A percentile compares a stretch with the other conserved stretches of the same genome.
phyloP scores from a whole-genome alignment of 1,140 invertebrate genomes.

The Archivesica marissinica region DNA sequence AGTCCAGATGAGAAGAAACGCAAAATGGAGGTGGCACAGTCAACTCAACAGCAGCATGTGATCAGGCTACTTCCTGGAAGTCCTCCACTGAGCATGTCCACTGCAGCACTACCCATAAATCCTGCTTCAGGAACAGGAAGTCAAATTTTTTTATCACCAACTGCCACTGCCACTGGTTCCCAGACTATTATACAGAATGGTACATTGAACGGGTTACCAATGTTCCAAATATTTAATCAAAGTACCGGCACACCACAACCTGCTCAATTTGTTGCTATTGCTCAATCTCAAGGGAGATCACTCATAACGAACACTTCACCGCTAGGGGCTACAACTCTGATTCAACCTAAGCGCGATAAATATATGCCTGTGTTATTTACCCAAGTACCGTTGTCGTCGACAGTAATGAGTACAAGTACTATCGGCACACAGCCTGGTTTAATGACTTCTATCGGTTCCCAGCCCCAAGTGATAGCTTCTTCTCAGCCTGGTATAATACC shows the following conservation, averaged over 20 bases:
- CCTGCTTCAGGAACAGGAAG: constrained; percentile 16
- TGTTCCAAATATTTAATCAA: constrained; percentile 52
- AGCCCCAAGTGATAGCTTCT: neutral
- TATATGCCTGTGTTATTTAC: constrained; percentile 43
- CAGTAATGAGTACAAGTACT: neutral
- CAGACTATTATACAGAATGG: constrained; percentile 49
- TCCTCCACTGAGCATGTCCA: constrained; percentile 19
- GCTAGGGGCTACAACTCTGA: neutral
- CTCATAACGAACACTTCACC: neutral
- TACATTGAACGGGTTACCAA: constrained; percentile 35
- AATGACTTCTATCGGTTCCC: neutral
- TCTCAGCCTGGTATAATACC: neutral
- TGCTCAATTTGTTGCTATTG: constrained; percentile 47
- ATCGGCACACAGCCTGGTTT: too few relatives aligned
- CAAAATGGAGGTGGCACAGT: neutral
- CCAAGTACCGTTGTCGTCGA: constrained; percentile 17
- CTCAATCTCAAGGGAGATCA: constrained; percentile 46
- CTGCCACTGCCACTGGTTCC: neutral
- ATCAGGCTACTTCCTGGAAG: constrained; percentile 23
- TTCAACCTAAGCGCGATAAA: constrained; percentile 40
- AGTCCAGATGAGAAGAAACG: constrained; percentile 49
- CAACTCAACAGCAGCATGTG: neutral
- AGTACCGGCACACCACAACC: neutral
- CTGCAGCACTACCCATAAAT: constrained; percentile 3
- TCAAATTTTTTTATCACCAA: constrained; percentile 16